Evolutionary conservation across 1,140 invertebrate species (phyloP).

Genomic region (Drosophila kikkawai): DNA sequence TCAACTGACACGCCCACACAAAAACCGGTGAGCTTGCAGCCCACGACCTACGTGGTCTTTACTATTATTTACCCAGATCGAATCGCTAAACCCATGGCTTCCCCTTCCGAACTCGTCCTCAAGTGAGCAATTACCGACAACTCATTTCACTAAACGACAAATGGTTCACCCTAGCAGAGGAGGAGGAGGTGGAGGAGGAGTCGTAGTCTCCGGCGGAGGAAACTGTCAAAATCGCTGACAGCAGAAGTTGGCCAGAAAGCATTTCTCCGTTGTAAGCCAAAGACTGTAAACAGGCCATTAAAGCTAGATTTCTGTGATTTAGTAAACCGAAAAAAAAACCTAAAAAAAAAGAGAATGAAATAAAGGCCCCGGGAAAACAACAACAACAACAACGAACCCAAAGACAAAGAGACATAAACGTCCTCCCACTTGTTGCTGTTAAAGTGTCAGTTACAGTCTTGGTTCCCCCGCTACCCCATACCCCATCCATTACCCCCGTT

Average conservation of each 20-base stretch:
- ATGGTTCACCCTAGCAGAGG: slow-evolving; percentile 56
- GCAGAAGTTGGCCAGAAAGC: slow-evolving; percentile 71
- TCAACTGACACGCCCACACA: slow-evolving; percentile 60
- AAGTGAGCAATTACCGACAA: slow-evolving; percentile 65
- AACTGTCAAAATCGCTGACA: slow-evolving; percentile 78
- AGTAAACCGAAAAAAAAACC: slow-evolving; percentile 31
- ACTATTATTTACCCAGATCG: slow-evolving; percentile 57
- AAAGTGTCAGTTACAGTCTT: slow-evolving; percentile 71
- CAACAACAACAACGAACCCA: slow-evolving; percentile 34
- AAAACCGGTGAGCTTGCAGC: slow-evolving; percentile 8
- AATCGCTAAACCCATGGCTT: slow-evolving; percentile 12
- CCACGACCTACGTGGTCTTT: slow-evolving; percentile 32
- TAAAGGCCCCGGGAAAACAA: slow-evolving; percentile 60
- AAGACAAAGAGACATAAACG: slow-evolving; percentile 81
- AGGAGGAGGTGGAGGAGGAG: not conserved
- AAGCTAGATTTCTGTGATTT: slow-evolving; percentile 60
- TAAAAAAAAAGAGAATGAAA: slow-evolving; percentile 44
- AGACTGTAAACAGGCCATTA: slow-evolving; percentile 18
- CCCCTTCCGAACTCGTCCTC: slow-evolving; percentile 14
- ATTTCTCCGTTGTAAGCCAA: slow-evolving; percentile 43
- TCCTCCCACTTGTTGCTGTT: slow-evolving; percentile 82
- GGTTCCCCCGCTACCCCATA: slow-evolving; percentile 13
- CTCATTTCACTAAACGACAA: slow-evolving; percentile 78
- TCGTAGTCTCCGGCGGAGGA: not conserved
- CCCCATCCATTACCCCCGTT: slow-evolving; percentile 13